Base-by-base conservation (phyloP, 1,140 invertebrate genomes). In the Heterodera carotae region DNA sequence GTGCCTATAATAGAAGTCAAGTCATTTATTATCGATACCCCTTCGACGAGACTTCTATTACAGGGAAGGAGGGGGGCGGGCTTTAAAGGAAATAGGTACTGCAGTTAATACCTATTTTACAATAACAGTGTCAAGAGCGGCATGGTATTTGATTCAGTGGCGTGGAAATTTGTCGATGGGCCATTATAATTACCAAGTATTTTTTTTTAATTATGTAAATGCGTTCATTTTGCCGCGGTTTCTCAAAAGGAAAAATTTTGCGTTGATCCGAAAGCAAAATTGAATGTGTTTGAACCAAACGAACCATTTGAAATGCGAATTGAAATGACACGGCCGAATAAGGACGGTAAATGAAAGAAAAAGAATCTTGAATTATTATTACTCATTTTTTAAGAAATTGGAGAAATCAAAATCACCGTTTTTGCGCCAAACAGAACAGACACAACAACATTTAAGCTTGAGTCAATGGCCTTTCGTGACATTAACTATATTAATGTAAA, bases 361-460 rank as follows among this genome's bases (percentile, higher is more conserved):
- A 43, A 43, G 39, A 12, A 7, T 43, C n/a, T n/a, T n/a, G n/a
- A n/a, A n/a, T n/a, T n/a, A n/a, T n/a, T n/a, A n/a, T n/a, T n/a
- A 43, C 39, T 27, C 73, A 82, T 6, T 39, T 83, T 43, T 43
- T 12, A 7, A 43, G 39, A 43, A 43, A 10, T 43, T 7, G 39
- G 39, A 7, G 7, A 12, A 43, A 10, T 43, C 7, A 7, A 10
- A 10, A 12, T 43, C 39, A 43, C 39, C 39, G 39, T 43, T 43
- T 43, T 12, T 12, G 15, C 39, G 3, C 39, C 39, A 7, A 10
- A 7, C 15, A 7, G 39, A 43, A 43, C 39, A 7, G 15, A 43
- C 39, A 0, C 7, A 43, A 43, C 39, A 7, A 43, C 15, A 7
- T 43, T 43, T 43, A 43, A 12, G 39, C 39, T 43, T 43, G 7